phyloP scores from a whole-genome alignment of 1,140 invertebrate genomes.

The Hestina assimilis region DNA sequence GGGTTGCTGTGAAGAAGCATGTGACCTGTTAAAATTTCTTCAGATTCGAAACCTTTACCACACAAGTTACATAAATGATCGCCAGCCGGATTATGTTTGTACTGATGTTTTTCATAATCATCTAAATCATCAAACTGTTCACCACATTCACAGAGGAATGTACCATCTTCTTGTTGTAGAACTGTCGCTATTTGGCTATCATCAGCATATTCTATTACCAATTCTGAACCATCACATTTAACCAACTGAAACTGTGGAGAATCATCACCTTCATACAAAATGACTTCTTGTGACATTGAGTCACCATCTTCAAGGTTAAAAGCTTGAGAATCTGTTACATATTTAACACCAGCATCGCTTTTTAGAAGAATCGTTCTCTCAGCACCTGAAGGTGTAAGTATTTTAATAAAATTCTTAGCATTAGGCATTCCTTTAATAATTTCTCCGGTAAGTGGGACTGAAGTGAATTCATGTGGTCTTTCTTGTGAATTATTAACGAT shows the following conservation, averaged over 20 bases:
- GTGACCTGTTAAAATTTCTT: constrained; percentile 83
- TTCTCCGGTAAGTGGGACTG: constrained; percentile 28
- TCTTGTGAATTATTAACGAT: constrained; percentile 38
- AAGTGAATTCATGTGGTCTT: constrained; percentile 24
- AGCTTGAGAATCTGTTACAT: constrained; percentile 46
- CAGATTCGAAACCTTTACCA: constrained; percentile 80
- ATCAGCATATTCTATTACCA: constrained; percentile 70
- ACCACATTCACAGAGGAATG: constrained; percentile 72
- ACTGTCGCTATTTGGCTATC: constrained; percentile 65
- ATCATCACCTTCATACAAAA: constrained; percentile 70
- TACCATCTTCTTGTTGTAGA: constrained; percentile 67
- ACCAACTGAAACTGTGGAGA: constrained; percentile 64
- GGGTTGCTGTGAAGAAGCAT: constrained; percentile 78
- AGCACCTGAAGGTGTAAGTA: constrained; percentile 44
- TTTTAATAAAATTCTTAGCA: constrained; percentile 58
- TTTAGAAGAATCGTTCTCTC: constrained; percentile 61
- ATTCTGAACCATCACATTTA: constrained; percentile 66
- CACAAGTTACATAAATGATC: constrained; percentile 73
- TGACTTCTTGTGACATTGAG: constrained; percentile 58
- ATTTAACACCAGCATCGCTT: constrained; percentile 48
- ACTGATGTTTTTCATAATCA: constrained; percentile 68
- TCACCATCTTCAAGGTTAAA: constrained; percentile 42
- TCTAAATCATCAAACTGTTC: constrained; percentile 64
- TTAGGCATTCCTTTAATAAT: constrained; percentile 23
- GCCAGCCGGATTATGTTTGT: constrained; percentile 64